Percentiles rank a stretch among this genome's conserved stretches.
phyloP scores from a whole-genome alignment of 1,140 invertebrate genomes.

The Procambarus virginalis region DNA sequence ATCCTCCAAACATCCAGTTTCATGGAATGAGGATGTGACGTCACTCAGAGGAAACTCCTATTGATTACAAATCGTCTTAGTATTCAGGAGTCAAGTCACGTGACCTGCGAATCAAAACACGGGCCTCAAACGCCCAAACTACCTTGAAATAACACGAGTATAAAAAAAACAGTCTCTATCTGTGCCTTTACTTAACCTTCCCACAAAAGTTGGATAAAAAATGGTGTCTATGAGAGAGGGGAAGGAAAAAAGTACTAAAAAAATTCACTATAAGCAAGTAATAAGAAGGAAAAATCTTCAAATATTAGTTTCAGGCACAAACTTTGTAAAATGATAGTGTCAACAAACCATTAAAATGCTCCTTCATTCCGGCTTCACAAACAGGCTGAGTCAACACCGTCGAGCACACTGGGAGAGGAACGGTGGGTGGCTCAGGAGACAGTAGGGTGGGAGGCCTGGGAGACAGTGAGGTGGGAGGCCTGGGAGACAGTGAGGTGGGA shows the following conservation, averaged over 20 bases:
- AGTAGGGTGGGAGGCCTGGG: not conserved
- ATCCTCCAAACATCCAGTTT: no score
- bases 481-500: not conserved
- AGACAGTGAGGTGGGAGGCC: not conserved
- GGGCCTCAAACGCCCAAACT: not conserved
- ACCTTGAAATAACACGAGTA: not conserved
- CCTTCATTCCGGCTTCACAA: not conserved
- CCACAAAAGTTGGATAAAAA: not conserved
- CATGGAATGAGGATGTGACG: not conserved
- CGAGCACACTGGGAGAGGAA: not conserved
- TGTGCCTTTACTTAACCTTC: not conserved
- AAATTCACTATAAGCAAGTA: not conserved
- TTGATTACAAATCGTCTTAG: not conserved
- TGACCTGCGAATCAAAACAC: not conserved
- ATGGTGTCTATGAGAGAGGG: not conserved
- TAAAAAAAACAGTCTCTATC: not conserved
- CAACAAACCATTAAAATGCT: conserved; percentile 10
- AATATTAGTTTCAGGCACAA: not conserved
- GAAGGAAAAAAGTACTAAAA: not conserved
- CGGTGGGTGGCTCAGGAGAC: not conserved
- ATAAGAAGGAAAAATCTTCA: not conserved
- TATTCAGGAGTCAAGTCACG: not conserved
- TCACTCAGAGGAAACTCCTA: not conserved
- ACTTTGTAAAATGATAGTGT: not conserved
- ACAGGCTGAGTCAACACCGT: not conserved